Base-by-base conservation (phyloP, 1,140 invertebrate species). In the Gonioctena quinquepunctata region DNA sequence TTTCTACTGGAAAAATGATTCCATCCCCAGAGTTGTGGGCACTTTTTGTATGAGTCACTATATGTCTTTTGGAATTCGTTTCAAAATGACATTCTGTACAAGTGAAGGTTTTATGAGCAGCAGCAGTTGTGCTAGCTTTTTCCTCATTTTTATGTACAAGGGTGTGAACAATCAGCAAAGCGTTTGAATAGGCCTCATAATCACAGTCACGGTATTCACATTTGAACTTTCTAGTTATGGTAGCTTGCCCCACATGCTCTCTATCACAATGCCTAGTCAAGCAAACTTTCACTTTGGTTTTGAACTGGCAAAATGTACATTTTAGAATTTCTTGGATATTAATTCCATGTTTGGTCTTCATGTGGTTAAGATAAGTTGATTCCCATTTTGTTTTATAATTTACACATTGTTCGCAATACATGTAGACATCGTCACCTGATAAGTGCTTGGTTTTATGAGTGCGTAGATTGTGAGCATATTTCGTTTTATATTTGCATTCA, bases 361-460 rank as follows among this genome's bases (percentile, higher is more conserved):
- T 61, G 22, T 68, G 66, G 16, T 48, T 68, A 1, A 25, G 19
- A 27, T 61, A 68, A 42, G 57, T 61, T 16, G 7, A 8, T 11
- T 50, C 42, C 66, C 66, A 68, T 62, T 68, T 68, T 48, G 66
- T 48, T 68, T 68, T 68, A 48, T 63, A 68, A 18, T 26, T 22
- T 6, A 26, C 19, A 48, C 66, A 68, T 19, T 25, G 25, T 22
- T 68, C 48, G 22, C 66, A 68, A 8, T 18, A 13, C 27, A 68
- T 60, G 33, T 68, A 68, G 2, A 22, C 42, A 7, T 68, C 28
- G 5, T 48, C 57, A 3, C 66, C 66, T 42, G 42, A 25, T 49
- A 60, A 18, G 42, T 68, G 66, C 50, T 68, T 68, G 2, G 57
- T 68, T 62, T 68, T 49, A 27, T 68, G 66, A 27, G 66, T 68